Evolutionary conservation across 1,140 invertebrate species (phyloP), one percentile per base, ranked within the genome.

Genomic region (Nasonia vitripennis): DNA sequence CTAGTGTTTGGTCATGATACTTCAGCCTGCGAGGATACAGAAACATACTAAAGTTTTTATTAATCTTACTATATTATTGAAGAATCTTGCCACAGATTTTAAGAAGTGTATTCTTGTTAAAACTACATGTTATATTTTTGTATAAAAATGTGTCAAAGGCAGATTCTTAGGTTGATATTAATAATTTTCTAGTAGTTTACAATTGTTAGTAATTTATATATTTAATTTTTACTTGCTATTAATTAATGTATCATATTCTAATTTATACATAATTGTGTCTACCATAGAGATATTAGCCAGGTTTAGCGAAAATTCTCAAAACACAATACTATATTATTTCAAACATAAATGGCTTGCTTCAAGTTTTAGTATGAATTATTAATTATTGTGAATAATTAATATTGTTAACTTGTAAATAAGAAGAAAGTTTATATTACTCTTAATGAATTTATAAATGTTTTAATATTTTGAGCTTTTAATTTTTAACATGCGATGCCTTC

Each of bases 1-100:
- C 73, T 94, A 97, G 96, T 95, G 84, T 98, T 98, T 93, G 97
- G 96, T 11, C 97, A 98, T 91, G 94, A 95, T 88, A 96, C 96
- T 23, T 94, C 94, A 86, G 95, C 97, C 89, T 98, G 97, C 93
- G 95, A 96, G 92, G 96, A 97, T 91, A 96, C 95, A 89, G 96
- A 97, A 94, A 97, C 96, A 82, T 98, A 96, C 94, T 97, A 94
- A 95, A 82, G 27, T 55, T 77, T n/a, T 45, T 62, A 7, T 48
- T 45, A 17, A 27, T 80, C 79, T 14, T 71, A 0, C 45, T 27
- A 62, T 62, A 6, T 20, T 62, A 6, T 68, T 79, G 27, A 70
- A 67, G 14, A 78, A 79, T 83, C 84, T 88, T 88, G 87, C 87
- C 86, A 87, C n/a, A 73, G 75, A 67, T 41, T n/a, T 78, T 31